A percentile compares a stretch with the other conserved stretches of the same genome.
These are phyloP conservation scores for Pteruthius melanotis DNA, from an alignment of 2,113 vertebrate species.

Conservation along the genomic window DNA sequence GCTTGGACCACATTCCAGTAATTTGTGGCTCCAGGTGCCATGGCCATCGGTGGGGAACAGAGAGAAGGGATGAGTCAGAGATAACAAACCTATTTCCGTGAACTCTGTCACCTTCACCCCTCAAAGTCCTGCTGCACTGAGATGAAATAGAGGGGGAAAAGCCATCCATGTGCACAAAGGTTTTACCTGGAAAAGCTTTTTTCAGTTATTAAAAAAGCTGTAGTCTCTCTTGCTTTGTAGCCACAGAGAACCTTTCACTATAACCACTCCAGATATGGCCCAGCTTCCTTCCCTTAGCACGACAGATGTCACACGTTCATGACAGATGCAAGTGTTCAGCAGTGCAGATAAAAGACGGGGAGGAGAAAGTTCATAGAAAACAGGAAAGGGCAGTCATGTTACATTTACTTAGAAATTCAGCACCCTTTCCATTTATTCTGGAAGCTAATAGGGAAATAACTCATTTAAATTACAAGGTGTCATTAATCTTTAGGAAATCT, in stretches of 20 bases:
- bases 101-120: not conserved
- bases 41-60: not conserved
- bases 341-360: conserved; percentile 20
- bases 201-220: not conserved
- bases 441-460: not conserved
- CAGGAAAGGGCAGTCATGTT: conserved; percentile 15
- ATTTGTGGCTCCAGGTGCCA: not conserved
- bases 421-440: conserved; percentile 20
- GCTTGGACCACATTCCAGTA: not conserved
- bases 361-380: conserved; percentile 65
- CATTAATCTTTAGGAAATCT: not conserved
- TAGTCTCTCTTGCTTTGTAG: not conserved
- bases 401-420: conserved; percentile 17
- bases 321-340: not conserved
- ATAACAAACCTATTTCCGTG: not conserved
- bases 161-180: not conserved
- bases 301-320: not conserved
- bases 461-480: not conserved
- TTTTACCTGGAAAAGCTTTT: not conserved
- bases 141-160: not conserved
- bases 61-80: not conserved
- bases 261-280: conserved; percentile 28
- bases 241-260: conserved; percentile 34
- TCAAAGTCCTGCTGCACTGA: not conserved
- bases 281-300: conserved; percentile 52